These are phyloP conservation scores for Pomatostomus ruficeps DNA, from an alignment of 2,113 vertebrate genomes.

Conservation along the genomic window DNA sequence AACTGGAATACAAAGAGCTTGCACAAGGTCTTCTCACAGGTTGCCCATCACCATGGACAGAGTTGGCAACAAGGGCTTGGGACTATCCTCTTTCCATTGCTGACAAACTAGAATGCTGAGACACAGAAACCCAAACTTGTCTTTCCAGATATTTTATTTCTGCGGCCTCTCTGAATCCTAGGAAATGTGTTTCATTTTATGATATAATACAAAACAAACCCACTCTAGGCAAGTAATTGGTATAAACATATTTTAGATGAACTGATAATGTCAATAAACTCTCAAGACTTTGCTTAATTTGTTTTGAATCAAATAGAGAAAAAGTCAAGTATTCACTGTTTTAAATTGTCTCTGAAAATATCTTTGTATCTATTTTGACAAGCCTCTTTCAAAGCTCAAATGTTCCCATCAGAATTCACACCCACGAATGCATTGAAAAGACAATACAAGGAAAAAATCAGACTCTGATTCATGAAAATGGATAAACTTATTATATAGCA, in stretches of 20 bases:
- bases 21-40: neutral
- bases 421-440: neutral
- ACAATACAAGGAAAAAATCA: neutral
- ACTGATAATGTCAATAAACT: neutral
- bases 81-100: rapidly evolving
- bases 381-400: neutral
- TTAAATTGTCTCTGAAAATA: neutral
- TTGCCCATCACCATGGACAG: neutral
- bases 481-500: neutral
- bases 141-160: neutral
- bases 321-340: neutral
- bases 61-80: neutral
- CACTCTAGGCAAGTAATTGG: neutral
- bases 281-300: neutral
- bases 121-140: neutral
- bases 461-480: neutral
- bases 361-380: constrained; percentile 23
- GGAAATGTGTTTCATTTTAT: neutral
- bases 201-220: neutral
- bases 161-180: neutral
- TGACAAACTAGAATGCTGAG: neutral
- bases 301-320: neutral
- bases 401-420: neutral
- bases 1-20: neutral
- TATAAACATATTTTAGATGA: neutral